Percentiles rank a stretch among this genome's conserved stretches.
These are phyloP conservation scores for Caenorhabditis angaria DNA, from an alignment of 2,888 invertebrate species.

Conservation along the genomic window DNA sequence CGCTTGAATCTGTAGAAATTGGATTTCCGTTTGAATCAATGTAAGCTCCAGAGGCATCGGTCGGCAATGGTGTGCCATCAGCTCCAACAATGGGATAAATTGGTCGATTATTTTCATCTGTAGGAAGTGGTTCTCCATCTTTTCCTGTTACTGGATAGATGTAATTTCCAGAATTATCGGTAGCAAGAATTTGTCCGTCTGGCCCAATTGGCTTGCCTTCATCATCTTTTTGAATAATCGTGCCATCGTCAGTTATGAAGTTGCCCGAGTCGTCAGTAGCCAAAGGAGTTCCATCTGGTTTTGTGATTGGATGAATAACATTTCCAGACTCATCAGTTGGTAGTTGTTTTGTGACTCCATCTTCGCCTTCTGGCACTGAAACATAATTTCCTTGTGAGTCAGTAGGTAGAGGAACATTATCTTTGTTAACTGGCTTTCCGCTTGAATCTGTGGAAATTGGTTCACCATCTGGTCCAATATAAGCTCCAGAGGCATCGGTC, in stretches of 20 bases:
- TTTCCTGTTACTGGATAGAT: constrained; percentile 45
- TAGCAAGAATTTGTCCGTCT: constrained; percentile 38
- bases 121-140: constrained; percentile 43
- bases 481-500: constrained; percentile 41
- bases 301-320: constrained; percentile 42
- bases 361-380: constrained; percentile 15
- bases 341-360: constrained; percentile 13
- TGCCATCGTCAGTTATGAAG: constrained; percentile 21
- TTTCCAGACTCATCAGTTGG: constrained; percentile 41
- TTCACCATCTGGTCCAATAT: constrained; percentile 38
- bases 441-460: constrained; percentile 40
- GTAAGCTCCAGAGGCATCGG: constrained; percentile 33
- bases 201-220: constrained; percentile 46
- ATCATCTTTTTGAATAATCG: constrained; percentile 32
- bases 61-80: constrained; percentile 40
- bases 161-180: constrained; percentile 46
- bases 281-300: constrained; percentile 44
- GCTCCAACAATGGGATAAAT: constrained; percentile 46
- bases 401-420: constrained; percentile 48
- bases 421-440: constrained; percentile 43
- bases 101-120: constrained; percentile 45
- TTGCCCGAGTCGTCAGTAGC: constrained; percentile 42
- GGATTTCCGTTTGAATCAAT: constrained; percentile 39
- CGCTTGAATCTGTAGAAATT: constrained; percentile 42
- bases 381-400: constrained; percentile 35